phyloP scores from a whole-genome alignment of 35 echinoderm and acorn worm genomes.

The Eucidaris tribuloides region DNA sequence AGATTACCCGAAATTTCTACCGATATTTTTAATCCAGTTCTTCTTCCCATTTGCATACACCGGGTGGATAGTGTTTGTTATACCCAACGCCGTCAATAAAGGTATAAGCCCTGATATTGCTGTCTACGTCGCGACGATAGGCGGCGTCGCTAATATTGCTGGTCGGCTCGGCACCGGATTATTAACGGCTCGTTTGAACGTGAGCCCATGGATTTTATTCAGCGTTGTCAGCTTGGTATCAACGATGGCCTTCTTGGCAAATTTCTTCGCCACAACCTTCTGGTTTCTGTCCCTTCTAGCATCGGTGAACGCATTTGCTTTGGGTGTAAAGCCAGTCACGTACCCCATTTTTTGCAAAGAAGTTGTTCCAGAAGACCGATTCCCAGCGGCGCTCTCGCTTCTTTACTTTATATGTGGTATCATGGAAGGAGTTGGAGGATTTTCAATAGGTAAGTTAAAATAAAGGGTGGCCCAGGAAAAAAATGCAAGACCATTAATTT shows the following conservation, averaged over 20 bases:
- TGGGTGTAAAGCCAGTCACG: not conserved
- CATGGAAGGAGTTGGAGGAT: not conserved
- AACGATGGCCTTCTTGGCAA: not conserved
- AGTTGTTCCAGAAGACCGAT: not conserved
- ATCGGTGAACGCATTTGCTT: not conserved
- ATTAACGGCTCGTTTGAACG: not conserved
- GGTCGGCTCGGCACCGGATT: not conserved
- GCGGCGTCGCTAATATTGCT: not conserved
- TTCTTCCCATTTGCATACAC: not conserved
- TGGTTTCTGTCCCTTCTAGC: not conserved
- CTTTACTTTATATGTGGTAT: not conserved
- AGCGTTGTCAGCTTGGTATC: not conserved
- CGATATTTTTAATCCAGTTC: not conserved
- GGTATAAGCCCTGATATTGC: not conserved
- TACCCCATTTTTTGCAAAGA: not conserved
- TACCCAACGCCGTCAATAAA: not conserved
- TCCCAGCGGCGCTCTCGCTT: not conserved
- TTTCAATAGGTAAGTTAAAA: not conserved
- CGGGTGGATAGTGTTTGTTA: not conserved
- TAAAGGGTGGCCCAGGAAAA: too few relatives aligned
- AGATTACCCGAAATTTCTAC: not conserved
- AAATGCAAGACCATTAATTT: too few relatives aligned
- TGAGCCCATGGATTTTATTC: not conserved
- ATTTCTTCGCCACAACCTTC: not conserved
- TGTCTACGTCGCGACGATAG: not conserved